Evolutionary conservation across 2,888 invertebrate genomes (phyloP).

Genomic region (Acronicta alni): DNA sequence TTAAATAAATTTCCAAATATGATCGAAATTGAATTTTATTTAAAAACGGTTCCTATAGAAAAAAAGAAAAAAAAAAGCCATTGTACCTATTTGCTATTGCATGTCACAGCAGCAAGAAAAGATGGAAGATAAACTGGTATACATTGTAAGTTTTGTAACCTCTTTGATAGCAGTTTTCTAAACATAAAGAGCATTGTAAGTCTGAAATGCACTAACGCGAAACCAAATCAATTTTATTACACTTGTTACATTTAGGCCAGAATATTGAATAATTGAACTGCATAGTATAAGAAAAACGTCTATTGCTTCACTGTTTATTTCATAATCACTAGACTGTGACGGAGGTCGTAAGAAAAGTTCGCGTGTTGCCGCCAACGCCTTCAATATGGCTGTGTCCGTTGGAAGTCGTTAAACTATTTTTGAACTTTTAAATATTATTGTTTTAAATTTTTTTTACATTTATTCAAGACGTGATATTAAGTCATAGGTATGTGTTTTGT

Average conservation of each 20-base stretch:
- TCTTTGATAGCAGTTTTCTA: background rate
- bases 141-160: background rate
- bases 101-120: background rate
- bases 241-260: constrained; percentile 34
- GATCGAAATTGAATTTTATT: too few species aligned
- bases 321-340: constrained; percentile 52
- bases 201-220: background rate
- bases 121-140: background rate
- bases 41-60: background rate
- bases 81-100: background rate
- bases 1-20: too few species aligned
- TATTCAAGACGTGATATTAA: background rate
- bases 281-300: constrained; percentile 27
- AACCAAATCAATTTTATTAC: constrained; percentile 23
- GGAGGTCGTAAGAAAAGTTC: constrained; percentile 45
- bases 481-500: constrained; percentile 10
- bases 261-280: constrained; percentile 38
- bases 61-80: background rate
- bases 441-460: background rate
- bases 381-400: constrained; percentile 26
- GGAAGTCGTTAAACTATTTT: constrained; percentile 35
- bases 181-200: constrained; percentile 3
- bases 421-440: constrained; percentile 12
- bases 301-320: constrained; percentile 52
- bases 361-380: constrained; percentile 22